These are phyloP conservation scores for Eremophila alpestris DNA, from an alignment of 2,797 vertebrate species.

Conservation along the genomic window DNA sequence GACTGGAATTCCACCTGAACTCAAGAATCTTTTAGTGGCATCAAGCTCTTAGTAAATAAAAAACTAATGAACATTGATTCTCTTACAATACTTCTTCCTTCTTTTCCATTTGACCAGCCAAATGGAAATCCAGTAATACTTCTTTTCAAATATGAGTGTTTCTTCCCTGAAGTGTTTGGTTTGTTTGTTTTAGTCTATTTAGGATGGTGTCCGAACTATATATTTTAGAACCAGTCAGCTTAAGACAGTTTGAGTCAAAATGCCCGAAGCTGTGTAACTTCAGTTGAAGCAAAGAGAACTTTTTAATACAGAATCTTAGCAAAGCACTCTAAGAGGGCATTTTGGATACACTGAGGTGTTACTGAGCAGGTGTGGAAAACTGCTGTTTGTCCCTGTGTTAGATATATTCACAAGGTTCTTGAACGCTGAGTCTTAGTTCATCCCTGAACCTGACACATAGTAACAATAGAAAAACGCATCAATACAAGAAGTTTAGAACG, in stretches of 20 bases:
- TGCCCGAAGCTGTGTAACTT: not conserved
- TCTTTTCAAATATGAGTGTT: not conserved
- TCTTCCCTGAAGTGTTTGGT: not conserved
- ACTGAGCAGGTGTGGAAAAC: not conserved
- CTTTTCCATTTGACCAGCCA: constrained; percentile 14
- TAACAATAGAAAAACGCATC: not conserved
- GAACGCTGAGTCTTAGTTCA: not conserved
- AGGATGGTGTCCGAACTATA: not conserved
- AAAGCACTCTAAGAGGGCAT: not conserved
- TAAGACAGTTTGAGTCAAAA: constrained; percentile 14
- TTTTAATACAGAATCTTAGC: not conserved
- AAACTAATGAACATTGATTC: not conserved
- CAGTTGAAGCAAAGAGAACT: not conserved
- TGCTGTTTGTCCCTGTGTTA: rapidly evolving
- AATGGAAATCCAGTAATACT: not conserved
- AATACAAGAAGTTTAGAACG: not conserved
- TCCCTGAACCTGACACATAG: not conserved
- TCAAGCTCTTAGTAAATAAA: not conserved
- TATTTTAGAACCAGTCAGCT: not conserved
- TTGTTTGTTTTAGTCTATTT: not conserved
- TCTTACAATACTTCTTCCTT: not conserved
- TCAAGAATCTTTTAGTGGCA: not conserved
- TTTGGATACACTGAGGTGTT: not conserved
- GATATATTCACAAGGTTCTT: not conserved
- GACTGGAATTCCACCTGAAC: not conserved